Evolutionary conservation across 2,888 invertebrate genomes (phyloP).

Genomic region (Trissolcus japonicus): DNA sequence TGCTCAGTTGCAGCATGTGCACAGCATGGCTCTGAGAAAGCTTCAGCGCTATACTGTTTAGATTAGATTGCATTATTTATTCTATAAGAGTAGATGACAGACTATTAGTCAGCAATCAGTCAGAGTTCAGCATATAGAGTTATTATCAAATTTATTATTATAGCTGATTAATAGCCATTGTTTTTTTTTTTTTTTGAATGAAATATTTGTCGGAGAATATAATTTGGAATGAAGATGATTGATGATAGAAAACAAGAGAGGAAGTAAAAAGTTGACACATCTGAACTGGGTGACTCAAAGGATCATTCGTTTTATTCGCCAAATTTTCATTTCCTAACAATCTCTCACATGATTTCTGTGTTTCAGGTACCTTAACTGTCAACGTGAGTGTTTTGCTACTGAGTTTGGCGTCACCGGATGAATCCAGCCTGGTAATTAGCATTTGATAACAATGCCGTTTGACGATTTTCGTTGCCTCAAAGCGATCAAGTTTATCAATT

Average conservation of each 20-base stretch:
- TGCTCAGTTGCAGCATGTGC: conserved; percentile 69
- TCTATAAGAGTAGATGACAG: conserved; percentile 30
- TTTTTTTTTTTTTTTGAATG: not conserved
- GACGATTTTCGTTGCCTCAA: no score
- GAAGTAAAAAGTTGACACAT: not conserved
- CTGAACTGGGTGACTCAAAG: conserved; percentile 38
- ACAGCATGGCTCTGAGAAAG: conserved; percentile 68
- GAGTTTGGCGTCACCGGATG: conserved; percentile 96
- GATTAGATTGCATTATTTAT: conserved; percentile 29
- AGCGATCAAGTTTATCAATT: no score
- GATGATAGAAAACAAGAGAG: not conserved
- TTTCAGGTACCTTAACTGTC: conserved; percentile 92
- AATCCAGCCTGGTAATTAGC: conserved; percentile 93
- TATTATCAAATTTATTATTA: not conserved
- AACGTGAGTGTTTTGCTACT: conserved; percentile 95
- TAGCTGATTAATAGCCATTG: not conserved
- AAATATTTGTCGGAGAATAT: not conserved
- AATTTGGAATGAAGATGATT: not conserved
- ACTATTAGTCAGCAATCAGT: not conserved
- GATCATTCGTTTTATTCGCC: not conserved
- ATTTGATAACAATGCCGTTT: no score
- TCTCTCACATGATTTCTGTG: conserved; percentile 68
- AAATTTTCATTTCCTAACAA: conserved; percentile 16
- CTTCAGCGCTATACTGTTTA: conserved; percentile 58
- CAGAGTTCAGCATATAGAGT: not conserved